Conservation (phyloP, 2,888 invertebrate genomes). For the Lepidochitona cinerea region DNA sequence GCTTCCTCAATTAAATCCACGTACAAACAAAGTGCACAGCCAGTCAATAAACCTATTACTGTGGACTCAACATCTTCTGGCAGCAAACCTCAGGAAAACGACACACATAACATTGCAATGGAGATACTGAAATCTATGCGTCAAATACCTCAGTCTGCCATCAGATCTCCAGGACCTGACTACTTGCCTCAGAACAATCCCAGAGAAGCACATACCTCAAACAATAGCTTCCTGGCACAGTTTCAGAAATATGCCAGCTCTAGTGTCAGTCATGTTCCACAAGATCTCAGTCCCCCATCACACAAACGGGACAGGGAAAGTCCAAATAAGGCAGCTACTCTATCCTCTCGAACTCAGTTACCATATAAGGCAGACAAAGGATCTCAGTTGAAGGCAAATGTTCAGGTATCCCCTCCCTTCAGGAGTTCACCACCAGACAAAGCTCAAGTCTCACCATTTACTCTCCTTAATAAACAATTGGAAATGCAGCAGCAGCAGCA, state of each 20-base stretch:
- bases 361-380: background rate
- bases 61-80: background rate
- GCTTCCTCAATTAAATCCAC: background rate
- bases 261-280: background rate
- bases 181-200: slow-evolving; percentile 12
- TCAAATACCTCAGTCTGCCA: background rate
- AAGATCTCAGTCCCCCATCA: background rate
- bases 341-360: background rate
- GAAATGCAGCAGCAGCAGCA: slow-evolving; percentile 3
- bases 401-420: background rate
- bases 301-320: background rate
- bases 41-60: background rate
- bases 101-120: slow-evolving; percentile 1
- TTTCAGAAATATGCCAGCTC: slow-evolving; percentile 41
- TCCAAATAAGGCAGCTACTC: background rate
- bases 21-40: background rate
- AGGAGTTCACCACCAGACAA: slow-evolving; percentile 3
- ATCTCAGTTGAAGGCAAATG: background rate
- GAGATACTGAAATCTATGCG: background rate
- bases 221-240: slow-evolving; percentile 32
- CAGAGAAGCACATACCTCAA: background rate
- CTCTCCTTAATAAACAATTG: background rate
- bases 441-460: background rate
- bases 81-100: background rate
- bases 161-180: slow-evolving; percentile 14